Conservation (phyloP, 2,113 vertebrate species). For the Phalacrocorax aristotelis region DNA sequence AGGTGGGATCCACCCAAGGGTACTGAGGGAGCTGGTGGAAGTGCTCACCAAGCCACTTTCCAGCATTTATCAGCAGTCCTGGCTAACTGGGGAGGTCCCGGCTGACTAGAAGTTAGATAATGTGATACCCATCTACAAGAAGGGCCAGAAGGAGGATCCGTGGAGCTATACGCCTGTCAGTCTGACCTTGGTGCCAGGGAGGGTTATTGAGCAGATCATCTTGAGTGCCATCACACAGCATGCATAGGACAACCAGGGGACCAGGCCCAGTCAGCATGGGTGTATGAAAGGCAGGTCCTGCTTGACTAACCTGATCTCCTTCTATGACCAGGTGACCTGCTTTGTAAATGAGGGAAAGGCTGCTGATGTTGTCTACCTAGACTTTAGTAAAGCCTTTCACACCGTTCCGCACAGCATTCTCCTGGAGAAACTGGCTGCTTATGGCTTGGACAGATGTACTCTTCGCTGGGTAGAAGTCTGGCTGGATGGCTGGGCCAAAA, state of each 20-base stretch:
- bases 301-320: not conserved
- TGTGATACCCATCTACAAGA: not conserved
- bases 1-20: not conserved
- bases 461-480: not conserved
- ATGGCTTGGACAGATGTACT: too few species aligned
- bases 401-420: not conserved
- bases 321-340: not conserved
- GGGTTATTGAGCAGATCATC: not conserved
- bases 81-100: not conserved
- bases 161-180: not conserved
- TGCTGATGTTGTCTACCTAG: not conserved
- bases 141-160: not conserved
- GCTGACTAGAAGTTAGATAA: not conserved
- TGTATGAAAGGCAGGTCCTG: not conserved
- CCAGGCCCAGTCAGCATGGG: not conserved
- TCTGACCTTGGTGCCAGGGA: not conserved
- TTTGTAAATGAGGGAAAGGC: not conserved
- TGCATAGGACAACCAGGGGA: not conserved
- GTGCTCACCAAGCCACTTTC: not conserved
- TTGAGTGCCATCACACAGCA: not conserved
- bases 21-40: not conserved
- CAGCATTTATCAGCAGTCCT: not conserved
- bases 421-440: not conserved
- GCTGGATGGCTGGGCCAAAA: not conserved
- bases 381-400: not conserved